Conservation (phyloP, 2,888 invertebrate genomes). For the Megastigmus dorsalis region DNA sequence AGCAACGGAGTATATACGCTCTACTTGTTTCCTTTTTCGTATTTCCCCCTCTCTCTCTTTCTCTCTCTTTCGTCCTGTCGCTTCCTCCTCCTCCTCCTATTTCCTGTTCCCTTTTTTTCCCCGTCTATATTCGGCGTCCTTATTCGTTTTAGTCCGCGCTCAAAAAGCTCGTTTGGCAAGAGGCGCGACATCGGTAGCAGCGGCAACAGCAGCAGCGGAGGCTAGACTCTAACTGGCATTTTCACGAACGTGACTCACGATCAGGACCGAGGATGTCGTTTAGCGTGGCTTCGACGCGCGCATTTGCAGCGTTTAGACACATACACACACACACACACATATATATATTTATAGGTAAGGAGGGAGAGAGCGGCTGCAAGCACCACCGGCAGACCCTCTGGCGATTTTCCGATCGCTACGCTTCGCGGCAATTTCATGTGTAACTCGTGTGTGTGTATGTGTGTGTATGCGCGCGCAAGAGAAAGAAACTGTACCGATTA, state of each 20-base stretch:
- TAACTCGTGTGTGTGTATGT: background rate
- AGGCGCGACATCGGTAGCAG: too few relatives aligned
- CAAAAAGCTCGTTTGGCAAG: too few relatives aligned
- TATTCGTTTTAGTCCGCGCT: background rate
- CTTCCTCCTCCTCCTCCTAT: background rate
- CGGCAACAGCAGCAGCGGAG: background rate
- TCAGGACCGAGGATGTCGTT: background rate
- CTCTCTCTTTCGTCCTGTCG: too few relatives aligned
- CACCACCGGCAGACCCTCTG: too few relatives aligned
- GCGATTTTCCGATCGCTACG: conserved; percentile 2
- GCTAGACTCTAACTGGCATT: background rate
- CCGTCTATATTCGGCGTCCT: background rate
- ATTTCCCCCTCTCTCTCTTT: background rate
- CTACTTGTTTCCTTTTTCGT: conserved; percentile 8
- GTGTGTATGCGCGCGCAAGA: too few relatives aligned
- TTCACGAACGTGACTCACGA: background rate
- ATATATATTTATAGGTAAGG: too few relatives aligned
- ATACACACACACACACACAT: too few relatives aligned
- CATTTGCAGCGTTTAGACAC: background rate
- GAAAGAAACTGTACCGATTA: background rate
- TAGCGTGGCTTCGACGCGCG: background rate
- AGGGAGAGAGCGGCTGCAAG: background rate
- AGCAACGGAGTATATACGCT: too few relatives aligned
- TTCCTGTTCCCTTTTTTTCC: background rate
- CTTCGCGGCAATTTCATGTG: background rate